Base-by-base conservation (phyloP, 1,140 invertebrate genomes). In the Magallana angulata region DNA sequence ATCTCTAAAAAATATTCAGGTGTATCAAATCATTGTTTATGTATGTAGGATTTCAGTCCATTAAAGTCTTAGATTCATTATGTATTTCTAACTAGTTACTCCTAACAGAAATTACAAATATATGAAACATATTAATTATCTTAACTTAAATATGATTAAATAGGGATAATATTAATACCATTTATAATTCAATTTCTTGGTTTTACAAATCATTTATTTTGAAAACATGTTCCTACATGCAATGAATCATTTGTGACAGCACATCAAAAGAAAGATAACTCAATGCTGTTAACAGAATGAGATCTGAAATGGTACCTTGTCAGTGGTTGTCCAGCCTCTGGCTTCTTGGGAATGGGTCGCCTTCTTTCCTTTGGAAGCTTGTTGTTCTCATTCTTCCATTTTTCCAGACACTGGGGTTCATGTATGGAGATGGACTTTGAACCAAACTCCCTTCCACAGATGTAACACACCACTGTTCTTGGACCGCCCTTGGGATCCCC, bases 371-470 rank as follows among this genome's bases (percentile, higher is more conserved):
- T 94, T 8, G 97, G 96, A 80, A 97, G 93, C 91, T 96, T 96
- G 14, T 96, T 94, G 91, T 97, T 97, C 92, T 97, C 96, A 59
- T 95, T 93, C 62, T 96, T 95, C 97, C 97, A 97, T 92, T 97
- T 97, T 91, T 96, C 96, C 57, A 97, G 91, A 92, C 97, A 97
- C 89, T 97, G 96, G 2, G 97, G 97, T 91, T 97, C 96, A 94
- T 97, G 97, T 87, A 97, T 97, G 16, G 94, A 93, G 76, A 97
- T 96, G 59, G 96, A 97, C 76, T 93, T 93, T 64, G 92, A 92
- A 85, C 94, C 93, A 91, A 94, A 94, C 89, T 94, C 91, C 86
- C 94, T 90, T 11, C 94, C 92, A 92, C 94, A 95, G 82, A 95
- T 95, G 83, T 95, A 95, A 88, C 95, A 95, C 8, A 95, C 90